phyloP scores from a whole-genome alignment of 2,113 vertebrate genomes.

The Steatornis caripensis region DNA sequence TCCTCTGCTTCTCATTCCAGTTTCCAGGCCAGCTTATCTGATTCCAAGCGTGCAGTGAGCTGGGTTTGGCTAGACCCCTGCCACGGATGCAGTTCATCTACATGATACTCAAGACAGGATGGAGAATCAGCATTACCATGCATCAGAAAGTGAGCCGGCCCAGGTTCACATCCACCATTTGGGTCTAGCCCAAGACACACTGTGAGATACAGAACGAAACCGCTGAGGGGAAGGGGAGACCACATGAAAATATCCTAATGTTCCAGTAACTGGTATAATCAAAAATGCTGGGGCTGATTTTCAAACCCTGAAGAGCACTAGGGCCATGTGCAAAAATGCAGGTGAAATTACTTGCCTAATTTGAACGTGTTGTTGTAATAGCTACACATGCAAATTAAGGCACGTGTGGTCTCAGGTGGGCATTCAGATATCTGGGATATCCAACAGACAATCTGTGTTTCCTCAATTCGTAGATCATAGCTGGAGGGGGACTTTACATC shows the following conservation, averaged over 20 bases:
- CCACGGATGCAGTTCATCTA: neutral
- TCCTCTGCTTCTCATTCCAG: constrained; percentile 24
- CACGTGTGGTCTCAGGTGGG: neutral
- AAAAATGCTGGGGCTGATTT: neutral
- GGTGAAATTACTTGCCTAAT: constrained; percentile 29
- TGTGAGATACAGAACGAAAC: neutral
- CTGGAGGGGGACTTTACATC: neutral
- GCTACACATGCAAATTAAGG: neutral
- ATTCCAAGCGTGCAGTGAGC: neutral
- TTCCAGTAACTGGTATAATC: constrained; percentile 12
- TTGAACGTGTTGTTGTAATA: neutral
- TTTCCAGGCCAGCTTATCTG: neutral
- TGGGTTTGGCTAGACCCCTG: neutral
- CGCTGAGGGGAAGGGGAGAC: neutral
- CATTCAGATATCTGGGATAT: constrained; percentile 26
- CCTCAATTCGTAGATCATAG: neutral
- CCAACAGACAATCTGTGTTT: neutral
- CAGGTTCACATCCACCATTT: neutral
- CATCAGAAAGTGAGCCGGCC: neutral
- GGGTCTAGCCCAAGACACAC: neutral
- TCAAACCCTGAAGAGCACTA: neutral
- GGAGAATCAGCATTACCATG: neutral
- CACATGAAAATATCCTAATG: neutral
- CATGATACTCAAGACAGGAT: neutral
- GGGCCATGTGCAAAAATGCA: constrained; percentile 58